Conservation (phyloP, 2,888 invertebrate genomes). For the Allolobophora icterica region DNA sequence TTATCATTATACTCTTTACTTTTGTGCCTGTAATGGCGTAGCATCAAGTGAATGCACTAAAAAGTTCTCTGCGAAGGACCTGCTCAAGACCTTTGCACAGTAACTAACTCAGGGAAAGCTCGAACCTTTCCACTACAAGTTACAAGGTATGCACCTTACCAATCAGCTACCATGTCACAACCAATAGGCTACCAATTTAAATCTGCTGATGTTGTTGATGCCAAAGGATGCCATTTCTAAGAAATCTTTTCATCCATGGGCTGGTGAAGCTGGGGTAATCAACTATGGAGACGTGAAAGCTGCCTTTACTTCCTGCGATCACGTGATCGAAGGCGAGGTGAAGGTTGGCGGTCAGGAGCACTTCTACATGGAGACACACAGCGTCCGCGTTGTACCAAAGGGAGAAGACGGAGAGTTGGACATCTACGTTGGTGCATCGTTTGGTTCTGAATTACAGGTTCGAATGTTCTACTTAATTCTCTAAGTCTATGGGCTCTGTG, state of each 20-base stretch:
- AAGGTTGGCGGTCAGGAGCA: slow-evolving; percentile 92
- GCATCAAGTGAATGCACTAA: too few species aligned
- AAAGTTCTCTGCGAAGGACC: too few species aligned
- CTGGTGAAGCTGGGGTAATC: neutral
- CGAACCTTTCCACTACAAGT: too few species aligned
- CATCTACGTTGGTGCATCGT: slow-evolving; percentile 80
- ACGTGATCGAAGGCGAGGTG: slow-evolving; percentile 79
- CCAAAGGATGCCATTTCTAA: slow-evolving; percentile 36
- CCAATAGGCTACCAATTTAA: neutral
- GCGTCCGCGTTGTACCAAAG: slow-evolving; percentile 68
- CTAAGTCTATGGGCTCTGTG: neutral
- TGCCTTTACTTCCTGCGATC: slow-evolving; percentile 75
- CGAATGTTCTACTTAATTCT: too few species aligned
- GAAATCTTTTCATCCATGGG: slow-evolving; percentile 33
- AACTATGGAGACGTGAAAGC: slow-evolving; percentile 72
- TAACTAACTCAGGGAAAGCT: too few species aligned
- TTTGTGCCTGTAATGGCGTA: too few species aligned
- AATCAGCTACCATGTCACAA: too few species aligned
- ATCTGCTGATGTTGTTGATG: neutral
- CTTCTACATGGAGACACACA: slow-evolving; percentile 87
- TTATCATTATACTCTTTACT: too few species aligned
- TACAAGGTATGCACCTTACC: too few species aligned
- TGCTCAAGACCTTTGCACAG: too few species aligned
- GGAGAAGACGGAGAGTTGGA: slow-evolving; percentile 81
- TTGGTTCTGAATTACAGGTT: slow-evolving; percentile 68